Evolutionary conservation across 1,140 invertebrate genomes (phyloP).

Genomic region (Heterodera carotae): DNA sequence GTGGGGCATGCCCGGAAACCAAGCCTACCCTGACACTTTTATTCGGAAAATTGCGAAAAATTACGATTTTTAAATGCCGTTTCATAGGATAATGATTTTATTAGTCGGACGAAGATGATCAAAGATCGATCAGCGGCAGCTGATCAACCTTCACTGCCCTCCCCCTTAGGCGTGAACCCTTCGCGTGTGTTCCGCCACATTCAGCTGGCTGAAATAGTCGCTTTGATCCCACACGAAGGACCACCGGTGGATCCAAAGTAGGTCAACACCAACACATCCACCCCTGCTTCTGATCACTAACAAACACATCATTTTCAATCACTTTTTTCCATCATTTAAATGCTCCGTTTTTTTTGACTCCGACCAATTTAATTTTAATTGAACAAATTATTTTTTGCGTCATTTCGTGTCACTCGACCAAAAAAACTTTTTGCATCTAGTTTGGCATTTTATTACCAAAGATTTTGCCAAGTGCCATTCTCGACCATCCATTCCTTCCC

Average conservation of each 20-base stretch:
- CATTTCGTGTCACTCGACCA: no score
- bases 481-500: background rate
- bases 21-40: no score
- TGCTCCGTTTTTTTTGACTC: conserved; percentile 7
- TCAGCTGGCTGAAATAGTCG: conserved; percentile 58
- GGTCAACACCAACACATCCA: conserved; percentile 29
- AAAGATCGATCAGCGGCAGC: background rate
- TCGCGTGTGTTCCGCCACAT: conserved; percentile 59
- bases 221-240: conserved; percentile 57
- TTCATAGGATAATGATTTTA: background rate
- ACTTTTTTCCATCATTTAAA: conserved; percentile 3
- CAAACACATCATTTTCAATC: background rate
- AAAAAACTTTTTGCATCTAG: no score
- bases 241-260: conserved; percentile 52
- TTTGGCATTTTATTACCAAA: background rate
- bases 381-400: background rate
- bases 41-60: no score
- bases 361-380: background rate
- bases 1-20: no score
- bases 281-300: background rate
- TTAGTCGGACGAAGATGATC: background rate
- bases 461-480: background rate
- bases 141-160: background rate
- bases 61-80: background rate
- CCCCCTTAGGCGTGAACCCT: conserved; percentile 56